Conservation (phyloP, 2,113 vertebrate species). For the Nycticorax nycticorax region DNA sequence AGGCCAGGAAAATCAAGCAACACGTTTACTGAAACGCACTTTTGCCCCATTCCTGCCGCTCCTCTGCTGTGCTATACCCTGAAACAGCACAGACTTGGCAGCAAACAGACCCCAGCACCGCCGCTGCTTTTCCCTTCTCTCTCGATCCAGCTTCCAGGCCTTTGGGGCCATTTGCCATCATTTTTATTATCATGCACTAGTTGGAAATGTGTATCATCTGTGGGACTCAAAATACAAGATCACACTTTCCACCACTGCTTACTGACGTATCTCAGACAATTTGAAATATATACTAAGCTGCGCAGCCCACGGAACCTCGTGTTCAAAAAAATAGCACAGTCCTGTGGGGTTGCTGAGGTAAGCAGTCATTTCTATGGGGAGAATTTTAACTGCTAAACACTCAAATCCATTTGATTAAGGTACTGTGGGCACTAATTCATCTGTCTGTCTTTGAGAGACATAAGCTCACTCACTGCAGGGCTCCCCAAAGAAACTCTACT, state of each 20-base stretch:
- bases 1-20: background rate
- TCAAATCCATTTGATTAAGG: background rate
- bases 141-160: background rate
- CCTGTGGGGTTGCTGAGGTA: background rate
- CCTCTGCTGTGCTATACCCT: accelerated
- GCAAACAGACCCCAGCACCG: background rate
- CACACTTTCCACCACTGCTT: background rate
- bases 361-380: background rate
- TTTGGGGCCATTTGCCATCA: background rate
- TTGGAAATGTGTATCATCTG: background rate
- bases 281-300: background rate
- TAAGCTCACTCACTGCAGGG: background rate
- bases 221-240: too few species aligned
- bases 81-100: background rate
- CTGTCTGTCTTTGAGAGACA: background rate
- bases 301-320: accelerated
- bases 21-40: background rate
- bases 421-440: background rate
- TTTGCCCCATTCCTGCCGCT: background rate
- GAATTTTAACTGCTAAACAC: background rate
- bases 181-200: background rate
- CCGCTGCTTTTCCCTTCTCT: background rate
- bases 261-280: background rate
- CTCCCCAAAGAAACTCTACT: background rate
- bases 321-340: background rate